Conservation (phyloP, 53 echinoderm and acorn worm species). For the Arbacia lixula region DNA sequence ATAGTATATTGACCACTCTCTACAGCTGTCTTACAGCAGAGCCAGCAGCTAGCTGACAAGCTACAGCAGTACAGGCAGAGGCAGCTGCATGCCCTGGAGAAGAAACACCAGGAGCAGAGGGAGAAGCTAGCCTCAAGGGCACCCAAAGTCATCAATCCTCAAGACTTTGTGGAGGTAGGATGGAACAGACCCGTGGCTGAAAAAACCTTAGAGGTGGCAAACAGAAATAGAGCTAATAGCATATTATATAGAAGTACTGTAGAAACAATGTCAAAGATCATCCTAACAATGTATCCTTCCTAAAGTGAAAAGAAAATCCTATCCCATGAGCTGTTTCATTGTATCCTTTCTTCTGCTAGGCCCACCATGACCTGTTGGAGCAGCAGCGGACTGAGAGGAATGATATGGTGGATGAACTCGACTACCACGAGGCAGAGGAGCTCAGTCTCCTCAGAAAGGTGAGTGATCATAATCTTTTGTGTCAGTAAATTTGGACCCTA, state of each 20-base stretch:
- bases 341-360: no score
- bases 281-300: no score
- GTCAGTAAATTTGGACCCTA: no score
- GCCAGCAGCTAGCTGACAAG: constrained; percentile 73
- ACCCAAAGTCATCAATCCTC: constrained; percentile 74
- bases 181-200: no score
- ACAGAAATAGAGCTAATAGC: no score
- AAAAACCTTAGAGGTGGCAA: no score
- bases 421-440: constrained; percentile 88
- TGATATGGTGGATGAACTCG: constrained; percentile 86
- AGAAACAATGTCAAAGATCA: no score
- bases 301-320: no score
- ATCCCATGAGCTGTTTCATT: no score
- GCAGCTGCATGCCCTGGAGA: constrained; percentile 65
- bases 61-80: constrained; percentile 75
- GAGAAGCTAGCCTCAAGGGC: constrained; percentile 71
- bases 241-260: no score
- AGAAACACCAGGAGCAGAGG: constrained; percentile 71
- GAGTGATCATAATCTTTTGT: no score
- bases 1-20: no score
- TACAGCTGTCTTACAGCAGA: constrained; percentile 61
- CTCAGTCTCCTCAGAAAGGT: constrained; percentile 84
- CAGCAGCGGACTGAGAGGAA: constrained; percentile 87
- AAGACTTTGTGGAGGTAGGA: constrained; percentile 88
- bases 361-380: constrained; percentile 89